phyloP scores from a whole-genome alignment of 2,888 invertebrate genomes.

The Ligdia adustata region DNA sequence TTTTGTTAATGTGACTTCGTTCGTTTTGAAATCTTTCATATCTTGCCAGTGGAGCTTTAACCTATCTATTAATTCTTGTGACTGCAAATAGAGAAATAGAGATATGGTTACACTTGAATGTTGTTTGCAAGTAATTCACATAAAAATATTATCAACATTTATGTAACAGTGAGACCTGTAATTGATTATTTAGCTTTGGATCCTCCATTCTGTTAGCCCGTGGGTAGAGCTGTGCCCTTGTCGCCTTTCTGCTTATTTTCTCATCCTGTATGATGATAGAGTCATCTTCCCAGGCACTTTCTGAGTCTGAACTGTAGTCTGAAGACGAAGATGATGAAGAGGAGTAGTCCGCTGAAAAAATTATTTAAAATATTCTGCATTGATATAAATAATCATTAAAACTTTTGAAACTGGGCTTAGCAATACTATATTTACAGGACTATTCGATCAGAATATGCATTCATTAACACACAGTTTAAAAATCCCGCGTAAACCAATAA shows the following conservation, averaged over 20 bases:
- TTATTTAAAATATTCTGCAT: conserved; percentile 2
- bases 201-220: conserved; percentile 75
- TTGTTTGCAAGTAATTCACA: too few relatives aligned
- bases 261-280: conserved; percentile 64
- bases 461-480: conserved; percentile 41
- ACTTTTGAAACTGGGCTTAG: background rate
- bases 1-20: conserved; percentile 79
- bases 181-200: conserved; percentile 62
- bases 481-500: conserved; percentile 61
- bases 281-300: conserved; percentile 73
- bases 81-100: conserved; percentile 44
- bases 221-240: conserved; percentile 61
- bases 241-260: conserved; percentile 45
- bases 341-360: conserved; percentile 65
- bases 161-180: conserved; percentile 53
- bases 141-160: background rate
- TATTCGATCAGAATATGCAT: too few relatives aligned
- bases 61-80: conserved; percentile 66
- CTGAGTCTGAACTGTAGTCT: conserved; percentile 75
- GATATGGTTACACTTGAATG: too few relatives aligned
- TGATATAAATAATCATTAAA: background rate
- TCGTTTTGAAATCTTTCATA: conserved; percentile 56
- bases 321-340: conserved; percentile 62
- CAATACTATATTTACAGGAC: too few relatives aligned
- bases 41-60: conserved; percentile 77